Base-by-base conservation (phyloP, 2,113 vertebrate species). In the Pongo abelii region DNA sequence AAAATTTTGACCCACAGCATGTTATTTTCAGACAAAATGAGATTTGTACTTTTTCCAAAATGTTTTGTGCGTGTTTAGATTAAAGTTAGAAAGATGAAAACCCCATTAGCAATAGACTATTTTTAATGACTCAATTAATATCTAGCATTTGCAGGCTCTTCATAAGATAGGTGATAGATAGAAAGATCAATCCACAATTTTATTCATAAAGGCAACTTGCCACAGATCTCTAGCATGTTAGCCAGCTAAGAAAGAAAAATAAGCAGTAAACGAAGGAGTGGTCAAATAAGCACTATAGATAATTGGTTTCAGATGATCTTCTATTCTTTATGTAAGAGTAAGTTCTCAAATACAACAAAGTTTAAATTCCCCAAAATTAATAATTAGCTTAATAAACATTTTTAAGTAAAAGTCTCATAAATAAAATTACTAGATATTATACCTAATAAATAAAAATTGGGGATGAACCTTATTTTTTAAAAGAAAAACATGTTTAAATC, bases 11-110 rank as follows among this genome's bases (percentile, higher is more conserved):
- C 84, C 38, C n/a, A 17, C 40, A 67, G 20, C 79, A 8, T 92
- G 14, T 85, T 81, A 52, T 92, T 94, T 96, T 84, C 61, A 89
- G 84, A 86, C 23, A 46, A 92, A 95, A 57, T 46, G 30, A 96
- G 20, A 87, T 84, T 74, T 92, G 40, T 90, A 79, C n/a, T 90
- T 94, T 80, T 90, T 55, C 70, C 59, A 61, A 95, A 90, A 87
- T 64, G 40, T 94, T 97, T 80, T 74, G 12, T 93, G 75, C 35
- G 46, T 88, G 91, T 94, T 88, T 91, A 69, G 46, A 83, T 38
- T 55, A 72, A 94, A 83, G 43, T 94, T 67, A 74, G 50, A 93
- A 96, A 95, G 17, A 57, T 85, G 67, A 91, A 92, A 89, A 78
- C 1, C 2, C 9, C 46, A 59, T 59, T 88, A 50, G 93, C 25